Evolutionary conservation across 1,140 invertebrate genomes (phyloP), one percentile per base, ranked within the genome.

Genomic region (Aleiodes sp.): DNA sequence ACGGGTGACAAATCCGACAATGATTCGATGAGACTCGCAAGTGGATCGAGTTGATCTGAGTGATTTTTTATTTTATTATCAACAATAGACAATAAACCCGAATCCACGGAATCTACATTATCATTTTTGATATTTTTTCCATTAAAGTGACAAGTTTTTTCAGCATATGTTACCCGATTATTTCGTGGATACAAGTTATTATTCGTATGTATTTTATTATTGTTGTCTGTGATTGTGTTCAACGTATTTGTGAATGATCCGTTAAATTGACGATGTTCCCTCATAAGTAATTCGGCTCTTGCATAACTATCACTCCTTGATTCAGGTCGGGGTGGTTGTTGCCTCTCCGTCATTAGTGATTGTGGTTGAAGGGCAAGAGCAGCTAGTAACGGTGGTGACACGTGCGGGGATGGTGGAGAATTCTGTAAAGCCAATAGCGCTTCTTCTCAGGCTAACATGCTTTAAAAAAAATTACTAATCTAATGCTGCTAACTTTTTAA

Each of bases 31-130:
- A 87, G 80, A 77, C 81, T 86, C 73, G 81, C 80, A 75, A 87
- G 80, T 69, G 83, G 80, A 68, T 86, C 80, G 59, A 62, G 33
- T 12, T 67, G 66, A 46, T 59, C 39, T 4, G 21, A 21, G 8
- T 46, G 37, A 8, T 3, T 33, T 1, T 63, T 72, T 0, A 8
- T 0, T 24, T 10, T 65, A 10, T 85, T 76, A 46, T 85, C 82
- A 76, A 86, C 87, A 41, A 87, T 71, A 4, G 86, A 80, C 66
- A 88, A 71, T 33, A 88, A 75, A n/a, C 87, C 86, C 14, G 76
- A 74, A 65, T 86, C 84, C 19, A 76, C 65, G 21, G 79, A 63
- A 6, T 87, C 82, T 63, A 16, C 19, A 59, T 65, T 63, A 37
- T 71, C 77, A 19, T 76, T 76, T 8, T 52, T 35, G 46, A 28